Conservation (phyloP, 2,888 invertebrate genomes). For the Drosophila peninsularis region DNA sequence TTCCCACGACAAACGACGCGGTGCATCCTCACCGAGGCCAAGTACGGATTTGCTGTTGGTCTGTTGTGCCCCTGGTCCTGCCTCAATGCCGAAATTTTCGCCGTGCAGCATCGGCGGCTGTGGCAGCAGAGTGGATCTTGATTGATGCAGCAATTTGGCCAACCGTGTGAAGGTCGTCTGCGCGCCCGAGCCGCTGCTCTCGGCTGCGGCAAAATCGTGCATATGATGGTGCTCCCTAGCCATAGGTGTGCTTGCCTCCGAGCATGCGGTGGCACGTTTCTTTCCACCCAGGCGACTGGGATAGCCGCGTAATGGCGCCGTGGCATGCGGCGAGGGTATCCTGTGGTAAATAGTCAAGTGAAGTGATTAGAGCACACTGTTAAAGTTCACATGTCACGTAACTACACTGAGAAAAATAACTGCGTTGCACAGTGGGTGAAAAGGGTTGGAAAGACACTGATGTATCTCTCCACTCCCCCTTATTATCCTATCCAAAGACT, state of each 20-base stretch:
- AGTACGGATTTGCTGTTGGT: slow-evolving; percentile 22
- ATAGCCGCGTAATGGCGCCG: slow-evolving; percentile 86
- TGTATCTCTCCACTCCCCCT: not conserved
- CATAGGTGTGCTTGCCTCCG: slow-evolving; percentile 64
- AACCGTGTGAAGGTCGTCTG: slow-evolving; percentile 73
- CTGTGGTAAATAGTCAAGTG: slow-evolving; percentile 77
- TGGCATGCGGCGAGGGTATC: slow-evolving; percentile 86
- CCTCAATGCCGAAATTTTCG: slow-evolving; percentile 85
- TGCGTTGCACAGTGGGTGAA: not conserved
- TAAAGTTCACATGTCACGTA: slow-evolving; percentile 48
- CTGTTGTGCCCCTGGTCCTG: slow-evolving; percentile 23
- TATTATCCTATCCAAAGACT: not conserved
- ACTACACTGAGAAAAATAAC: slow-evolving; percentile 23
- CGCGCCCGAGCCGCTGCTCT: slow-evolving; percentile 21
- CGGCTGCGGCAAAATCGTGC: slow-evolving; percentile 54
- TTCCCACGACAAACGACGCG: slow-evolving; percentile 86
- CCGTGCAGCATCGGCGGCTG: slow-evolving; percentile 59
- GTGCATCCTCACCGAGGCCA: slow-evolving; percentile 85
- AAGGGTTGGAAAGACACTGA: not conserved
- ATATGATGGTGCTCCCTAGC: slow-evolving; percentile 52
- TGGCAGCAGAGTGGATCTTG: slow-evolving; percentile 70
- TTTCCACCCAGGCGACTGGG: slow-evolving; percentile 84
- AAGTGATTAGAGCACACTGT: slow-evolving; percentile 51
- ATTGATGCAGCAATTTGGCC: slow-evolving; percentile 82
- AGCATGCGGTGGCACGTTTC: slow-evolving; percentile 74